Evolutionary conservation across 2,888 invertebrate genomes (phyloP).

Genomic region (Luperina testacea): DNA sequence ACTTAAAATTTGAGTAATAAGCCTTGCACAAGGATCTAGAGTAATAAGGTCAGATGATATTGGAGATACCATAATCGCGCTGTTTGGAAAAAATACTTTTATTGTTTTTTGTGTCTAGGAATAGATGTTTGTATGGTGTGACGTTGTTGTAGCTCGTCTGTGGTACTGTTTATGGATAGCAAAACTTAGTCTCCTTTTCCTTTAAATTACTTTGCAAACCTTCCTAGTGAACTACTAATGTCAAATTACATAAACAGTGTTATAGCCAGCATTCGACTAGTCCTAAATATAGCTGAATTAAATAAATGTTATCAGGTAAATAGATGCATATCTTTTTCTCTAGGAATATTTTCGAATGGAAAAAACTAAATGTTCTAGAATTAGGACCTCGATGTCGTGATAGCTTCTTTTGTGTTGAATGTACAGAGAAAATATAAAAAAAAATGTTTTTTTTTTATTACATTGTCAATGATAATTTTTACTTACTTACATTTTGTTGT

Average conservation of each 20-base stretch:
- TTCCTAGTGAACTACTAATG: slow-evolving; percentile 59
- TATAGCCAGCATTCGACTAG: slow-evolving; percentile 79
- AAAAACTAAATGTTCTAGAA: slow-evolving; percentile 84
- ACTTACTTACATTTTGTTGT: slow-evolving; percentile 30
- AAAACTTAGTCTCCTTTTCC: slow-evolving; percentile 52
- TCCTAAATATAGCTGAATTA: slow-evolving; percentile 80
- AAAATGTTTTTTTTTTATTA: slow-evolving; percentile 48
- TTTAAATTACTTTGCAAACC: slow-evolving; percentile 52
- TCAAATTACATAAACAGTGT: slow-evolving; percentile 79
- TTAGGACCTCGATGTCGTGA: slow-evolving; percentile 88
- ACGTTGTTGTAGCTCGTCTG: slow-evolving; percentile 76
- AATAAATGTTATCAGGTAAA: slow-evolving; percentile 86
- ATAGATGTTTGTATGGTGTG: slow-evolving; percentile 84
- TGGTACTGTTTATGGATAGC: slow-evolving; percentile 77
- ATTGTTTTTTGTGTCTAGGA: slow-evolving; percentile 76
- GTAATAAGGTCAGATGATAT: slow-evolving; percentile 71
- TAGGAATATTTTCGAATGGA: slow-evolving; percentile 88
- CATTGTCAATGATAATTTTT: slow-evolving; percentile 42
- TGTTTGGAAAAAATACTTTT: slow-evolving; percentile 63
- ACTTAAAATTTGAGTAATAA: slow-evolving; percentile 67
- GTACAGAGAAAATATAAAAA: slow-evolving; percentile 68
- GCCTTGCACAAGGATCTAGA: slow-evolving; percentile 76
- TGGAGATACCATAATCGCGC: slow-evolving; percentile 72
- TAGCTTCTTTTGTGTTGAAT: slow-evolving; percentile 81
- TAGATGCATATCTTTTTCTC: slow-evolving; percentile 90